These are phyloP conservation scores for Centruroides sculpturatus DNA, from an alignment of 1,140 invertebrate species.

Conservation along the genomic window DNA sequence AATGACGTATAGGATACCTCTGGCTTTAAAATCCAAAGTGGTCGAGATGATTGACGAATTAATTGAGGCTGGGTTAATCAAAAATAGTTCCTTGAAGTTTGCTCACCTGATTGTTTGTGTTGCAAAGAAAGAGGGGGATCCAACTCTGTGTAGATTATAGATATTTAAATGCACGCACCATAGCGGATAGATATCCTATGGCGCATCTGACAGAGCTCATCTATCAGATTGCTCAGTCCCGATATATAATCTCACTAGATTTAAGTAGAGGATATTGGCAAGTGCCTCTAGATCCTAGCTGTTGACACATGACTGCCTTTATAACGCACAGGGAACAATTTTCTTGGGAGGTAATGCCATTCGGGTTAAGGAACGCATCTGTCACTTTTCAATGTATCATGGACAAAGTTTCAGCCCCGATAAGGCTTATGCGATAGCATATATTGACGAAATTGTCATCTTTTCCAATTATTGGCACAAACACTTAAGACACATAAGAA, in stretches of 20 bases:
- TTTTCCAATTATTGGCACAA: slow-evolving; percentile 13
- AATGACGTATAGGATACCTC: neutral
- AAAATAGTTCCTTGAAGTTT: neutral
- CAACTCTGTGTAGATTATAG: slow-evolving; percentile 34
- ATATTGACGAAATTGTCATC: slow-evolving; percentile 23
- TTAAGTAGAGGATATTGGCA: slow-evolving; percentile 34
- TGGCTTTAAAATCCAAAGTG: neutral
- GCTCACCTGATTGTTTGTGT: slow-evolving; percentile 29
- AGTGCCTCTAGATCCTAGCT: slow-evolving; percentile 23
- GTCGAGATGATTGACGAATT: neutral
- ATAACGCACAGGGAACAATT: slow-evolving; percentile 23
- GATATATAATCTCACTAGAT: slow-evolving; percentile 32
- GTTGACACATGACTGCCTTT: slow-evolving; percentile 32
- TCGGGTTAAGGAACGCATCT: slow-evolving; percentile 30
- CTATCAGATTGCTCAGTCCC: slow-evolving; percentile 23
- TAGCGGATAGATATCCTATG: slow-evolving; percentile 35
- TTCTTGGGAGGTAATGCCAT: slow-evolving; percentile 28
- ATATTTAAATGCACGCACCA: slow-evolving; percentile 30
- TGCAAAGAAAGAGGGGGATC: slow-evolving; percentile 33
- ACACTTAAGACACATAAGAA: slow-evolving; percentile 6
- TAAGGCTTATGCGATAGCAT: slow-evolving; percentile 17
- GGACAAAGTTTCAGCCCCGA: slow-evolving; percentile 17
- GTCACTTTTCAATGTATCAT: slow-evolving; percentile 31
- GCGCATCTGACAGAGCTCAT: slow-evolving; percentile 29
- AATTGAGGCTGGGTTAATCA: neutral